Conservation (phyloP, 2,113 vertebrate species). For the Ciconia boyciana region DNA sequence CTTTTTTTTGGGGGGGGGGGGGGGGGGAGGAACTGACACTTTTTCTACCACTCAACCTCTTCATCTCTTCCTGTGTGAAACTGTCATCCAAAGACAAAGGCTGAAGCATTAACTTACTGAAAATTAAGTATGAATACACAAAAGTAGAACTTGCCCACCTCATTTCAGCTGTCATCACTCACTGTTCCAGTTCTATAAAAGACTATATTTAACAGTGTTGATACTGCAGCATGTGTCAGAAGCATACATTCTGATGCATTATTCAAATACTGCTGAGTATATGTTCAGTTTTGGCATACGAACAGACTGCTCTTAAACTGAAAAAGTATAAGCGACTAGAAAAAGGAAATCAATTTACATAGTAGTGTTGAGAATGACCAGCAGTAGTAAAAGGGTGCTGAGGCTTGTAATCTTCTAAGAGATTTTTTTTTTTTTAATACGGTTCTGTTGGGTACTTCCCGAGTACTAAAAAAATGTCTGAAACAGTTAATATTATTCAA, state of each 20-base stretch:
- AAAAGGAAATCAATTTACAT: neutral
- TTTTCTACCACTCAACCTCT: neutral
- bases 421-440: neutral
- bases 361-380: neutral
- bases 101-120: constrained; percentile 11
- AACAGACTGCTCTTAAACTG: constrained; percentile 39
- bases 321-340: neutral
- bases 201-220: constrained; percentile 66
- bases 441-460: neutral
- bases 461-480: neutral
- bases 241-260: constrained; percentile 64
- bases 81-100: constrained; percentile 16
- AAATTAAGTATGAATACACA: constrained; percentile 38
- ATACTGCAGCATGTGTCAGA: constrained; percentile 65
- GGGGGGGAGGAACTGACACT: neutral
- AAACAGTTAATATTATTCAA: neutral
- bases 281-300: constrained; percentile 14
- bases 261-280: constrained; percentile 63
- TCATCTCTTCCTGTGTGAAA: constrained; percentile 17
- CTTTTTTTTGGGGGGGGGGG: neutral
- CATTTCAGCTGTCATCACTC: constrained; percentile 63
- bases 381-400: neutral
- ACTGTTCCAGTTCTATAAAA: constrained; percentile 55
- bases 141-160: constrained; percentile 55
- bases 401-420: neutral